Conservation (phyloP, 2,113 vertebrate genomes). For the Phodopus roborovskii region DNA sequence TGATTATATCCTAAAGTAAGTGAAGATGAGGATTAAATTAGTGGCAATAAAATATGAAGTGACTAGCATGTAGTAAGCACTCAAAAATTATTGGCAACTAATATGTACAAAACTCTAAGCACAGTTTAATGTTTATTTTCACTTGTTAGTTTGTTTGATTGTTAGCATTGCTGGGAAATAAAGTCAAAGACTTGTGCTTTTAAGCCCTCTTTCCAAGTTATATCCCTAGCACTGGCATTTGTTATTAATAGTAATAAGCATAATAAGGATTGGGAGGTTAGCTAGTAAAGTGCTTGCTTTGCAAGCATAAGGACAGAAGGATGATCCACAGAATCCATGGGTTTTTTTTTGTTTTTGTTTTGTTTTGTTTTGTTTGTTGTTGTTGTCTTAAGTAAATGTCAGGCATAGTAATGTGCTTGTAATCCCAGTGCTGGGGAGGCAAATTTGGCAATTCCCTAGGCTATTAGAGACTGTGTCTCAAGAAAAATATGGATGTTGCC, state of each 20-base stretch:
- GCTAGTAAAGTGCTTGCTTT: background rate
- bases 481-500: background rate
- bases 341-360: too few species aligned
- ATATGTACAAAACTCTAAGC: conserved; percentile 26
- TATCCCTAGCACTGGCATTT: background rate
- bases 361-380: too few species aligned
- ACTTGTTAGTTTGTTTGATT: background rate
- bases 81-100: conserved; percentile 32
- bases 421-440: background rate
- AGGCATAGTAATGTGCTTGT: background rate
- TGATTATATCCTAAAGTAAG: conserved; percentile 3
- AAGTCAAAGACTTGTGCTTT: background rate
- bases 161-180: background rate
- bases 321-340: background rate
- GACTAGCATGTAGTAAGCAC: background rate
- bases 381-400: background rate
- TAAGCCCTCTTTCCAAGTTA: background rate
- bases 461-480: background rate
- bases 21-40: conserved; percentile 49
- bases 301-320: background rate
- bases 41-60: conserved; percentile 31
- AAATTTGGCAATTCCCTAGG: background rate
- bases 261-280: background rate
- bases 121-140: background rate
- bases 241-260: conserved; percentile 31